phyloP scores from a whole-genome alignment of 2,113 vertebrate genomes.

The Sinocyclocheilus maitianheensis region DNA sequence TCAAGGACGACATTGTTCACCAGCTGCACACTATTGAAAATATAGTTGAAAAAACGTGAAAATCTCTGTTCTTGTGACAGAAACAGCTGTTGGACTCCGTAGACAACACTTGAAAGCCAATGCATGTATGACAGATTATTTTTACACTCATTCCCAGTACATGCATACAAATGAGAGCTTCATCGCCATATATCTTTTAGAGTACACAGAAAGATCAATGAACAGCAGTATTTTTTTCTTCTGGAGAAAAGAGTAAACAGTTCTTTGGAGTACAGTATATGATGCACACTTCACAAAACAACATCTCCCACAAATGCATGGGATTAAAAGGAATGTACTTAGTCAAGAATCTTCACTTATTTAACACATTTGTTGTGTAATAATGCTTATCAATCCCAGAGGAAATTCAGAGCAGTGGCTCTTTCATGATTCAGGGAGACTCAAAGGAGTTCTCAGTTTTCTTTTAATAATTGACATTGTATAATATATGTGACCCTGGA shows the following conservation, averaged over 20 bases:
- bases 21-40: constrained; percentile 3
- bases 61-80: not conserved
- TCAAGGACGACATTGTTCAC: constrained; percentile 60
- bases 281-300: not conserved
- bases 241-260: not conserved
- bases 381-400: not conserved
- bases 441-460: not conserved
- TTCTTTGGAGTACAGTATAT: not conserved
- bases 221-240: not conserved
- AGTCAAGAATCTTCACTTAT: not conserved
- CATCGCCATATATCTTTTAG: not conserved
- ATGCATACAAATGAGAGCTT: not conserved
- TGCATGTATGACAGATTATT: not conserved
- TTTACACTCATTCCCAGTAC: not conserved
- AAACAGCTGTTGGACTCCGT: not conserved
- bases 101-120: constrained; percentile 1
- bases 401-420: not conserved
- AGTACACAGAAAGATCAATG: not conserved
- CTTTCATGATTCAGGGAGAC: not conserved
- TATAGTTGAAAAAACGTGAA: not conserved
- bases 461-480: not conserved
- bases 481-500: not conserved
- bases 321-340: not conserved
- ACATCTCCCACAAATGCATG: not conserved
- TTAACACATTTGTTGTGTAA: not conserved